Evolutionary conservation across 2,113 vertebrate species (phyloP).

Genomic region (Haemorhous mexicanus): DNA sequence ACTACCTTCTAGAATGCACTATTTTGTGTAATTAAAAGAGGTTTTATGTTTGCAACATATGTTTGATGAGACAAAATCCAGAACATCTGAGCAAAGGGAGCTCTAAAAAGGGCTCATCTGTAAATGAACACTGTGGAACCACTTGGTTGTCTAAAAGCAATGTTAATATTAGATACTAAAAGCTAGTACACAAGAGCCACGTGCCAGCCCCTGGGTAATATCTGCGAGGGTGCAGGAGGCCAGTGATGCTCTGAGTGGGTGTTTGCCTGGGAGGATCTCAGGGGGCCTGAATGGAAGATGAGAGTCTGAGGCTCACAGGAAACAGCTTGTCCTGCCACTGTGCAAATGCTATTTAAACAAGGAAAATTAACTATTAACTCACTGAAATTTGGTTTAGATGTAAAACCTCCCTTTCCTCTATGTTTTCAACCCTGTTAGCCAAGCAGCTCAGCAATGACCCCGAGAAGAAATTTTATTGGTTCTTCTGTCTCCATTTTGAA

Average conservation of each 20-base stretch:
- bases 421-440: neutral
- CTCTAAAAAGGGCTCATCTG: neutral
- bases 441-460: neutral
- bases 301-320: neutral
- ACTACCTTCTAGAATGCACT: neutral
- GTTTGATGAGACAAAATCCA: neutral
- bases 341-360: neutral
- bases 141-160: neutral
- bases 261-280: neutral
- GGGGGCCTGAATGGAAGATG: neutral
- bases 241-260: neutral
- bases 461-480: neutral
- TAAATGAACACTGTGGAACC: neutral
- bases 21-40: neutral
- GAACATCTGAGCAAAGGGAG: neutral
- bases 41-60: neutral
- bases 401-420: neutral
- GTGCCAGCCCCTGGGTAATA: neutral
- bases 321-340: neutral
- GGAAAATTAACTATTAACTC: neutral
- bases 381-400: neutral
- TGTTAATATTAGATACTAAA: neutral
- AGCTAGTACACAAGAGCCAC: neutral
- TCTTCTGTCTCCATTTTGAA: neutral
- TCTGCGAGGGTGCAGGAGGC: neutral